A percentile compares a stretch with the other conserved stretches of the same genome.
phyloP scores from a whole-genome alignment of 1,140 invertebrate genomes.

The Ceratina australensis region DNA sequence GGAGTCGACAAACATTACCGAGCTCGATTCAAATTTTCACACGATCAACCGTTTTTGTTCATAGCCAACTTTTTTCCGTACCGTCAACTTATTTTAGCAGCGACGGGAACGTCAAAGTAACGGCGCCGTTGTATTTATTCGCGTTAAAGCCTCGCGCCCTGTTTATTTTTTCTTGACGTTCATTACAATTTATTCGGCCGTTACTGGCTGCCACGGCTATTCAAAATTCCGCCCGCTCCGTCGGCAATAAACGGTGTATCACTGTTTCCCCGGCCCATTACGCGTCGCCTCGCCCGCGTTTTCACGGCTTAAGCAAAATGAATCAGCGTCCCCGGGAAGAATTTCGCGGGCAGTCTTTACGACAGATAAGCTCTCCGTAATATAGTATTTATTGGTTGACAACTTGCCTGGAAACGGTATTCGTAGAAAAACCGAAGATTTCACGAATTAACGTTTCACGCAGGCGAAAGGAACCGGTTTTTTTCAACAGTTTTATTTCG shows the following conservation, averaged over 20 bases:
- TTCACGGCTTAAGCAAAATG: slow-evolving; percentile 38
- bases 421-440: too few relatives aligned
- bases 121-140: neutral
- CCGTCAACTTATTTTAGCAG: neutral
- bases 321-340: slow-evolving; percentile 24
- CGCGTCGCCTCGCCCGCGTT: slow-evolving; percentile 55
- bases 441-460: too few relatives aligned
- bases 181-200: slow-evolving; percentile 45
- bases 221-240: slow-evolving; percentile 71
- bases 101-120: neutral
- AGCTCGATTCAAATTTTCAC: neutral
- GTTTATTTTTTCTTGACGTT: slow-evolving; percentile 22
- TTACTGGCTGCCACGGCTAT: slow-evolving; percentile 42
- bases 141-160: neutral
- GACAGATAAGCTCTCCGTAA: neutral
- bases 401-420: too few relatives aligned
- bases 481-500: slow-evolving; percentile 7
- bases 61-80: neutral
- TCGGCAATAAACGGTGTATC: slow-evolving; percentile 75
- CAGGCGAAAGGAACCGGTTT: too few relatives aligned
- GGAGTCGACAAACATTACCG: slow-evolving; percentile 15
- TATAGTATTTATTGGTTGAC: slow-evolving; percentile 18
- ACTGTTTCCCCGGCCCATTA: slow-evolving; percentile 72
- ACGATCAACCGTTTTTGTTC: too few relatives aligned
- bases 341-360: neutral